Evolutionary conservation across 2,113 vertebrate genomes (phyloP).

Genomic region (Caretta caretta): DNA sequence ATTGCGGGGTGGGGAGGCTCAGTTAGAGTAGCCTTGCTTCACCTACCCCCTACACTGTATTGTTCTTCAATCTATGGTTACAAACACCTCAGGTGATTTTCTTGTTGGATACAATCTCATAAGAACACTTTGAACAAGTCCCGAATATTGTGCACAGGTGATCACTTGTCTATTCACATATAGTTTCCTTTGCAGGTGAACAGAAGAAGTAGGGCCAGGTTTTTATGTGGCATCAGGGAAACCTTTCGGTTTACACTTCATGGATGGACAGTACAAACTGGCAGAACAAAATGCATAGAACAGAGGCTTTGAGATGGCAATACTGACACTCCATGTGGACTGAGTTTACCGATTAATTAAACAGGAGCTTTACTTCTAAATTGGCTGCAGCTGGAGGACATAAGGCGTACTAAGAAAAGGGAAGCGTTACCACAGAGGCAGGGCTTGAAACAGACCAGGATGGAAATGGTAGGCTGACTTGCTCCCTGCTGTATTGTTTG

Average conservation of each 20-base stretch:
- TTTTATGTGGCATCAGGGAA: not conserved
- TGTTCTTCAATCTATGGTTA: not conserved
- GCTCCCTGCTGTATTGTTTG: constrained; percentile 44
- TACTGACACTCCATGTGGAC: not conserved
- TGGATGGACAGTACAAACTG: accelerated
- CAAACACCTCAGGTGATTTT: not conserved
- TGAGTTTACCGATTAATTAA: accelerated
- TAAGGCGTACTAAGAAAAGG: accelerated
- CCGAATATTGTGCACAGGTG: not conserved
- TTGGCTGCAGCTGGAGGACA: not conserved
- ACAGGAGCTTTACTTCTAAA: not conserved
- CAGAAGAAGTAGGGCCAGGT: not conserved
- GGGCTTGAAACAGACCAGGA: constrained; percentile 5
- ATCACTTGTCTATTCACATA: not conserved
- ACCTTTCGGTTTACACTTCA: not conserved
- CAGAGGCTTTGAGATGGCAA: not conserved
- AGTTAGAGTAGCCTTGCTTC: not conserved
- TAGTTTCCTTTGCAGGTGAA: not conserved
- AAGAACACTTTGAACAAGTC: not conserved
- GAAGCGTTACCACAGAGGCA: not conserved
- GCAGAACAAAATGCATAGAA: not conserved
- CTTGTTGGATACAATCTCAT: not conserved
- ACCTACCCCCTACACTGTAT: not conserved
- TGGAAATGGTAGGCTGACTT: constrained; percentile 26
- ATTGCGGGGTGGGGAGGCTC: not conserved